A percentile compares a stretch with the other conserved stretches of the same genome.
These are phyloP conservation scores for Sepiola atlantica DNA, from an alignment of 2,888 invertebrate species.

Conservation along the genomic window DNA sequence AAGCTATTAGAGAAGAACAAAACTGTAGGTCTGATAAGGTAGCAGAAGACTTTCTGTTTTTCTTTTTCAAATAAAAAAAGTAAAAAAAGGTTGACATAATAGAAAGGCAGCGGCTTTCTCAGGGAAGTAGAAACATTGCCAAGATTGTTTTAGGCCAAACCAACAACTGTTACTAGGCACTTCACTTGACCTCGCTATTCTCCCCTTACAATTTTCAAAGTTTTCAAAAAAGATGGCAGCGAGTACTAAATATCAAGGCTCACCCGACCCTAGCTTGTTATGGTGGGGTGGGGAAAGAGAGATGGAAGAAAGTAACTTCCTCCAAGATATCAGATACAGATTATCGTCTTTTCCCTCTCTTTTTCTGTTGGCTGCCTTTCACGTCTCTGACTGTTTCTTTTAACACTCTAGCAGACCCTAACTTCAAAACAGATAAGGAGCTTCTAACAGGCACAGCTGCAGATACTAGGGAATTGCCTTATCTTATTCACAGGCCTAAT, in stretches of 20 bases:
- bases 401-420: too few species aligned
- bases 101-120: not conserved
- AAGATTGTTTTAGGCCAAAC: not conserved
- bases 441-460: too few species aligned
- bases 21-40: too few species aligned
- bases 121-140: not conserved
- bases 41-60: too few species aligned
- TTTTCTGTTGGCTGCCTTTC: not conserved
- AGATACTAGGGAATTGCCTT: too few species aligned
- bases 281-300: too few species aligned
- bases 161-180: constrained; percentile 8
- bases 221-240: not conserved
- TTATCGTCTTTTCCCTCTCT: not conserved
- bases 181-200: not conserved
- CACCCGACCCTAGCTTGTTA: not conserved
- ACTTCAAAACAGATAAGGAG: too few species aligned
- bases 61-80: too few species aligned
- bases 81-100: not conserved
- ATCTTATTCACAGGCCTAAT: too few species aligned
- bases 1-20: too few species aligned
- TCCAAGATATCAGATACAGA: too few species aligned
- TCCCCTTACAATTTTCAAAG: not conserved
- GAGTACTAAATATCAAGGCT: not conserved
- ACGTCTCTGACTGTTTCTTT: not conserved
- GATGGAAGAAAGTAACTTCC: not conserved